Conservation (phyloP, 2,113 vertebrate genomes). For the Todiramphus chloris region DNA sequence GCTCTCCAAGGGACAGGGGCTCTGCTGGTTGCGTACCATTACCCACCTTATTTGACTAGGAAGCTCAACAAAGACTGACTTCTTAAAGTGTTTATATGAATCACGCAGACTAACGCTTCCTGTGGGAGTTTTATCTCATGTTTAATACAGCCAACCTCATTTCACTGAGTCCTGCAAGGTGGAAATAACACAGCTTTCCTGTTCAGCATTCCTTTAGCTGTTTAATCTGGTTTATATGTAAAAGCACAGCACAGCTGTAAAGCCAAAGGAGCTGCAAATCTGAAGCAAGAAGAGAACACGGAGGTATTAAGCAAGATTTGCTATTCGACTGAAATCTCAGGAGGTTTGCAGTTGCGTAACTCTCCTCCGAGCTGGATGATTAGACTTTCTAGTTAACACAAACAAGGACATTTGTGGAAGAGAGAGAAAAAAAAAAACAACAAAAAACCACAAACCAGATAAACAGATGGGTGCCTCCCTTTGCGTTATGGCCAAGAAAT, state of each 20-base stretch:
- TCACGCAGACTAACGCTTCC: background rate
- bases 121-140: background rate
- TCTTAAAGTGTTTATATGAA: conserved; percentile 7
- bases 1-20: background rate
- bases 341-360: conserved; percentile 35
- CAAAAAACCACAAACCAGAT: background rate
- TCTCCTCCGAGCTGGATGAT: background rate
- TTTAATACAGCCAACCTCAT: conserved; percentile 9
- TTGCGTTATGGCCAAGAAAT: background rate
- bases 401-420: conserved; percentile 27
- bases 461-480: conserved; percentile 8
- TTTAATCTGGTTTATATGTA: conserved; percentile 25
- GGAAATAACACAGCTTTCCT: conserved; percentile 7
- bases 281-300: background rate
- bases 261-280: background rate
- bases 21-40: background rate
- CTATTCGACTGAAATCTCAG: background rate
- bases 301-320: conserved; percentile 32
- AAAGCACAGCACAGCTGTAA: conserved; percentile 8
- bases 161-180: conserved; percentile 25
- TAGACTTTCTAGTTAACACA: conserved; percentile 6
- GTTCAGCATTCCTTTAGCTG: conserved; percentile 14
- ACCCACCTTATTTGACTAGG: background rate
- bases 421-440: background rate
- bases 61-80: background rate